Evolutionary conservation across 64 coral and sea anemone species (phyloP), one percentile per base, ranked within the genome.

Genomic region (Stichodactyla helianthus): DNA sequence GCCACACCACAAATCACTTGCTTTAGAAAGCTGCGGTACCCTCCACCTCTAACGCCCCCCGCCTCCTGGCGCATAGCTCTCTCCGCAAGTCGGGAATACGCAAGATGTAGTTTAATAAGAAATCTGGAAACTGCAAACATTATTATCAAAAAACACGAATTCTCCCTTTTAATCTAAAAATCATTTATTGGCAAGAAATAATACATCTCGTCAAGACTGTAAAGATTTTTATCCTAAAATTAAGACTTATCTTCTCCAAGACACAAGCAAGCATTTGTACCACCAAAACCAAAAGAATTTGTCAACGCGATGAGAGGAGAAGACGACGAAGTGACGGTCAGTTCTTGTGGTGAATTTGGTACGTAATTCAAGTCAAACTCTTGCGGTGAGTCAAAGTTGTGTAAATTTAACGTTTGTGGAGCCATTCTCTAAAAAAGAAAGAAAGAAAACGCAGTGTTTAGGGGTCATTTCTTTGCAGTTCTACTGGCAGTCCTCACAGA

Each of bases 201-300:
- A 59, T 59, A 12, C 15, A 10, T 12, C 56, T 12, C 56, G 62
- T 65, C 9, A 22, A 63, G 15, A 65, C 22, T n/a, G 23, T 13
- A 10, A 31, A 44, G 35, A 44, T 44, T 44, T 44, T 44, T 44
- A 44, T 44, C 68, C 23, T 74, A 31, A 27, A 7, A 74, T 74
- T 8, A 74, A 31, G 68, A 74, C 12, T 28, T 74, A 11, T 1
- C 25, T 74, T 89, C 52, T 51, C 89, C 93, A 59, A 99, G 82
- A 83, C 97, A 99, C 87, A 99, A 89, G 60, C 88, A 93, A 57
- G 93, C 90, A 74, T 95, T 99, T 20, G 97, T 99, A 14, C 97
- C 97, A 5, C 97, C 97, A 81, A 99, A 99, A 10, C 97, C 97
- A 77, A 99, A 99, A 28, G 97, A 99, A 82, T 95, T 99, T 0